Evolutionary conservation across 2,113 vertebrate species (phyloP), one percentile per base, ranked within the genome.

Genomic region (Egretta garzetta): DNA sequence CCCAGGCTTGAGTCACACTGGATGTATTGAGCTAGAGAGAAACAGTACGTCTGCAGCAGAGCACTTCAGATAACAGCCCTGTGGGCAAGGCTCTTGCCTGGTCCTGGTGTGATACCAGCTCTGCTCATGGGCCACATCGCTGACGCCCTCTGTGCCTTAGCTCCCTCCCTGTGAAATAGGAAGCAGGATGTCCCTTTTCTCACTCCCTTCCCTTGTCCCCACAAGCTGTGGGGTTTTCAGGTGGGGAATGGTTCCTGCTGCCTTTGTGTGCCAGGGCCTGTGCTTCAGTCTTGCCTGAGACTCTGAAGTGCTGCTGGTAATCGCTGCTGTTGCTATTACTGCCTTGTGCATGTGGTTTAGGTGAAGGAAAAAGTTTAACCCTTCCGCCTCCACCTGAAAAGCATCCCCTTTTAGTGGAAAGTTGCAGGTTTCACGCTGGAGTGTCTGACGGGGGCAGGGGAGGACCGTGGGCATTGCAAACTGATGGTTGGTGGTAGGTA

Each of bases 41-140:
- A 76, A n/a, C 5, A 17, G 22, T 4, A 12, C 0, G 0, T 6
- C n/a, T 74, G 56, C 33, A 37, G 66, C 79, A 50, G 79, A 70
- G 8, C 20, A 27, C 41, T 76, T 62, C 53, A 55, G 47, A 27
- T 28, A 56, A 52, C 50, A 77, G 20, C 41, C 53, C 59, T 45
- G 21, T 15, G 23, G 13, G 3, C 22, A 8, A 56, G 5, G 30
- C 9, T 49, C 6, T 75, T 37, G 24, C 32, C 49, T 28, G 37
- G 37, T 6, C 37, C 43, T 53, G 21, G 3, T 55, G 43, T 27
- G 58, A 55, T 76, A 76, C 26, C 68, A 75, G 26, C 68, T 89
- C 45, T 23, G 23, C 33, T 67, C 32, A n/a, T 6, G 24, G 43
- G 9, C 30, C 56, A 22, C 9, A 4, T 20, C 7, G 1, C 27